These are phyloP conservation scores for Mycetomoellerius zeteki DNA, from an alignment of 1,140 invertebrate species.

Conservation along the genomic window DNA sequence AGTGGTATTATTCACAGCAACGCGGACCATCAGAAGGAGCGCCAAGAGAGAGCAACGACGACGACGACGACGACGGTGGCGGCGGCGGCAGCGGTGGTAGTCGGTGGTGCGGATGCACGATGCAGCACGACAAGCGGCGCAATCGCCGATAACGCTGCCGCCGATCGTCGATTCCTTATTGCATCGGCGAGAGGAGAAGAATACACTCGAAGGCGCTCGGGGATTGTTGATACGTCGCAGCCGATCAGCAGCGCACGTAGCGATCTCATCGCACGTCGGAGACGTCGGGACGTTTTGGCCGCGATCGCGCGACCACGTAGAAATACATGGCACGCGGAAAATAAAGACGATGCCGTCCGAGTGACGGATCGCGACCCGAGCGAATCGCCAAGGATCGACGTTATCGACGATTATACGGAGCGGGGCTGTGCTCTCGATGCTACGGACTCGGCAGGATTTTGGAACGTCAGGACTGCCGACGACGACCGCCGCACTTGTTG, in stretches of 20 bases:
- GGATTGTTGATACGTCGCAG: background rate
- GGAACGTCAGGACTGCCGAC: background rate
- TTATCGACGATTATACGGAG: background rate
- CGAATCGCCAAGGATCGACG: conserved; percentile 31
- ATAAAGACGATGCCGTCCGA: background rate
- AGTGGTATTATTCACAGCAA: conserved; percentile 74
- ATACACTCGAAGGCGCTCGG: background rate
- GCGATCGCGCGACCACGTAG: conserved; percentile 14
- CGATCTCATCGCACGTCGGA: conserved; percentile 21
- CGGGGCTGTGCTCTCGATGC: background rate
- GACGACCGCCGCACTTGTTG: conserved; percentile 46
- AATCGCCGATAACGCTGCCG: conserved; percentile 47
- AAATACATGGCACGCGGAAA: conserved; percentile 31
- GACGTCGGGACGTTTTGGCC: conserved; percentile 17
- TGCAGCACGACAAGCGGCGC: conserved; percentile 21
- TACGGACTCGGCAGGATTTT: background rate
- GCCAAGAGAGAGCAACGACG: background rate
- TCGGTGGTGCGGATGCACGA: conserved; percentile 22
- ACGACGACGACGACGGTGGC: background rate
- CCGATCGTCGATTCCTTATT: conserved; percentile 11
- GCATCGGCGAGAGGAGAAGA: conserved; percentile 1
- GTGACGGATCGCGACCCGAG: background rate
- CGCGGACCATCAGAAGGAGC: conserved; percentile 3
- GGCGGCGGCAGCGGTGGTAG: background rate
- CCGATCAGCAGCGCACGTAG: background rate